These are phyloP conservation scores for Penaeus indicus DNA, from an alignment of 1,140 invertebrate species.

Conservation along the genomic window DNA sequence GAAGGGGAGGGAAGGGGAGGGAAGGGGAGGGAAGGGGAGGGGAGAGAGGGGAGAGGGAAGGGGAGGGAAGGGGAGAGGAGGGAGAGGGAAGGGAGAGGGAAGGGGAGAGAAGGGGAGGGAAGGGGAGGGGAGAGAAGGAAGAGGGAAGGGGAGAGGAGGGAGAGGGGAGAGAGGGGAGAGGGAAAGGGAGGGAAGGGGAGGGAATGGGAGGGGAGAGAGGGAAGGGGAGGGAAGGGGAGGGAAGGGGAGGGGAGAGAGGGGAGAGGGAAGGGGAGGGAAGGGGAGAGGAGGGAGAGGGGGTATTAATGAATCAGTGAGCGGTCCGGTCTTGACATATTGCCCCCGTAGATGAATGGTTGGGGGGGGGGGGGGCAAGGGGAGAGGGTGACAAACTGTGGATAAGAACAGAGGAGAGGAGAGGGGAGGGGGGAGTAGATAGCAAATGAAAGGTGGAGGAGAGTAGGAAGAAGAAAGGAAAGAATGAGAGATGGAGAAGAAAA, in stretches of 20 bases:
- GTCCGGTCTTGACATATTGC: too few species aligned
- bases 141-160: not conserved
- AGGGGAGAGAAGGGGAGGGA: not conserved
- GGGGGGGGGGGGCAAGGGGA: not conserved
- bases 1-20: not conserved
- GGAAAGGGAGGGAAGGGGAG: not conserved
- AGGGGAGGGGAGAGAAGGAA: not conserved
- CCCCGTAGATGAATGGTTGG: not conserved
- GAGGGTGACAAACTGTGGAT: not conserved
- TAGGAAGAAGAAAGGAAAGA: not conserved
- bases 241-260: not conserved
- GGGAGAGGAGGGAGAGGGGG: not conserved
- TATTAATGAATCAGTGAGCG: not conserved
- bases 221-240: not conserved
- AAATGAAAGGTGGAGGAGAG: not conserved
- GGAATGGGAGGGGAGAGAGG: not conserved
- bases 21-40: not conserved
- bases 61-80: too few species aligned
- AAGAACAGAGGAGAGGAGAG: not conserved
- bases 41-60: slow-evolving; percentile 2
- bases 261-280: not conserved
- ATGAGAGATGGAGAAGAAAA: not conserved
- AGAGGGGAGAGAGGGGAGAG: not conserved
- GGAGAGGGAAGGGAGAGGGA: not conserved
- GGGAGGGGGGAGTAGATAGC: not conserved